Evolutionary conservation across 2,888 invertebrate species (phyloP), one percentile per base, ranked within the genome.

Genomic region (Himalopsyche kuldschensis): DNA sequence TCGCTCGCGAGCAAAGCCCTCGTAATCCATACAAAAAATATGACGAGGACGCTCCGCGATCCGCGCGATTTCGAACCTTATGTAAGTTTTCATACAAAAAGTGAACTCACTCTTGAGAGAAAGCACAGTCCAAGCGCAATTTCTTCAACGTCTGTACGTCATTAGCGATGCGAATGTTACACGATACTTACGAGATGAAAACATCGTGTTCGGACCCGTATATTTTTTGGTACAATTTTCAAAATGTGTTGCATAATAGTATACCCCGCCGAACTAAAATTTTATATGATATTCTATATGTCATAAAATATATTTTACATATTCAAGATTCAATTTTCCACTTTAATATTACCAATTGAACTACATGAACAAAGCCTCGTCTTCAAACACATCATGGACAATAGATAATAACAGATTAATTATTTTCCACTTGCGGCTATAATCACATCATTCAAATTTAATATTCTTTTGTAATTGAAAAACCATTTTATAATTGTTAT

Each of bases 111-210:
- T 55, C 10, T 5, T 3, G 69, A 69, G 69, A 69, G 69, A 69
- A 69, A 30, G 24, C 77, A 17, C 77, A 77, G 41, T 46, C 77
- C 77, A 77, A 77, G 77, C 77, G 77, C 41, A 41, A 20, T 46
- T 77, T 77, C 77, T 46, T 41, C 79, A 41, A 69, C 69, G 69
- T 69, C 35, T 20, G 30, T 41, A 35, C 81, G 76, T 76, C 81
- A 81, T 81, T 81, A 81, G 81, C 81, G 47, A 41, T 76, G 75
- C 47, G 81, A 81, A 81, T 81, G 47, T 76, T 24, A 76, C 35
- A 41, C n/a, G 35, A 76, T 76, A 35, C 32, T 32, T 32, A 17
- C 17, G 76, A 17, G 24, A 76, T 76, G 76, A 35, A 69, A 76
- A 32, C 76, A 32, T 76, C 41, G n/a, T 32, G 41, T 32, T 76